A percentile compares a stretch with the other conserved stretches of the same genome.
phyloP scores from a whole-genome alignment of 2,113 vertebrate species.

The Gadus macrocephalus region DNA sequence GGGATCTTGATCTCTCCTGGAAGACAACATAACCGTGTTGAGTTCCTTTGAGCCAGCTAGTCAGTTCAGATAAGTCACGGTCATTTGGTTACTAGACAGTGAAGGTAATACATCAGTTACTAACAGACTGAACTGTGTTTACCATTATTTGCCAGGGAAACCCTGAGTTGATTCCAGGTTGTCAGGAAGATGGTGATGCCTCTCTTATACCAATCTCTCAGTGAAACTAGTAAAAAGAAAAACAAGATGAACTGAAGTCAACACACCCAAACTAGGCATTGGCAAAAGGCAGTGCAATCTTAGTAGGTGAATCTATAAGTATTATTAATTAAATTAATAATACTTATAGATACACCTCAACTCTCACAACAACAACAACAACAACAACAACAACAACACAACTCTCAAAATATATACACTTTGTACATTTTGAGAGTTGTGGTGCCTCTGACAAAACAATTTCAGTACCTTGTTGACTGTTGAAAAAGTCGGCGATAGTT shows the following conservation, averaged over 20 bases:
- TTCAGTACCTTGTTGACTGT: conserved; percentile 74
- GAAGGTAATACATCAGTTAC: not conserved
- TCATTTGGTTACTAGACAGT: too few relatives aligned
- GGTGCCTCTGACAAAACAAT: not conserved
- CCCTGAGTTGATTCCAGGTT: conserved; percentile 87
- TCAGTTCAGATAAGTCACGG: too few relatives aligned
- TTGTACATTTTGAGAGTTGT: not conserved
- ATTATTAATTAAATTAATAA: not conserved
- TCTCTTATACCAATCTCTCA: conserved; percentile 63
- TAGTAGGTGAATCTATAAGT: too few relatives aligned
- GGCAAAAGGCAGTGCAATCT: too few relatives aligned
- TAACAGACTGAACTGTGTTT: conserved; percentile 34
- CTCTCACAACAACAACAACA: too few relatives aligned
- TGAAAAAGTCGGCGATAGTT: conserved; percentile 78
- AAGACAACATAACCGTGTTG: not conserved
- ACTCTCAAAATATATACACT: too few relatives aligned
- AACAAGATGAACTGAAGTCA: conserved; percentile 3
- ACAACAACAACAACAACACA: too few relatives aligned
- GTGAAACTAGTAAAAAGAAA: conserved; percentile 17
- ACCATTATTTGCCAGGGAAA: conserved; percentile 82
- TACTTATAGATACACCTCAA: too few relatives aligned
- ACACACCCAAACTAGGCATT: not conserved
- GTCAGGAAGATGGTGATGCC: conserved; percentile 75
- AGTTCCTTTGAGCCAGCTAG: too few relatives aligned
- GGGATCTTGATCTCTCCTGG: conserved; percentile 90